A percentile compares a stretch with the other conserved stretches of the same genome.
Evolutionary conservation across 2,113 vertebrate genomes (phyloP).

Genomic region (Leucopsar rothschildi): DNA sequence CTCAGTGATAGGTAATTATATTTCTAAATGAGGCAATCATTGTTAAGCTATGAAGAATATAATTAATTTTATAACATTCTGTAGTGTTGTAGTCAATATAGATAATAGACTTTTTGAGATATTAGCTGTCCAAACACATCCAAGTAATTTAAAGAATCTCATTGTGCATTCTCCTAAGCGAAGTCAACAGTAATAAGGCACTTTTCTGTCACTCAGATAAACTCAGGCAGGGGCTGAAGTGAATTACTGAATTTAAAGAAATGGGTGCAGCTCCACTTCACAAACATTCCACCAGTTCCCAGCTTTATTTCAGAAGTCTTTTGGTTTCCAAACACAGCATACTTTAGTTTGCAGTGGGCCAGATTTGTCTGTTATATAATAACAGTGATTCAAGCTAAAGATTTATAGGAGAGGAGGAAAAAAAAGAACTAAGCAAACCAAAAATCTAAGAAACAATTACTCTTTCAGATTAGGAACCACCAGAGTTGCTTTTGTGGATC

Average conservation of each 20-base stretch:
- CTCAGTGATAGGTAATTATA: slow-evolving; percentile 59
- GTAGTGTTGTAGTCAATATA: slow-evolving; percentile 42
- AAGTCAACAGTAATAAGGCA: slow-evolving; percentile 48
- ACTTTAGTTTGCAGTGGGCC: background rate
- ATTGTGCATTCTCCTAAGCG: background rate
- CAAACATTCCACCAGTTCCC: background rate
- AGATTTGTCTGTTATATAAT: background rate
- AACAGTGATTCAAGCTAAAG: background rate
- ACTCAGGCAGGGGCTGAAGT: background rate
- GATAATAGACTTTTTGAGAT: slow-evolving; percentile 58
- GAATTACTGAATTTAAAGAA: background rate
- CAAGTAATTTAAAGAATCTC: slow-evolving; percentile 34
- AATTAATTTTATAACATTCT: slow-evolving; percentile 66
- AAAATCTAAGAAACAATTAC: background rate
- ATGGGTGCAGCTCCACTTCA: background rate
- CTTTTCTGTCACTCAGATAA: background rate
- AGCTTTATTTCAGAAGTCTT: background rate
- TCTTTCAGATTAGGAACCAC: background rate
- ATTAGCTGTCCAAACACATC: slow-evolving; percentile 54
- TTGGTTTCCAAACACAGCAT: background rate
- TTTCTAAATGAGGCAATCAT: slow-evolving; percentile 60
- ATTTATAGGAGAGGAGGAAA: background rate
- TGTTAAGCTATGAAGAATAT: slow-evolving; percentile 56
- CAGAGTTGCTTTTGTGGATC: background rate
- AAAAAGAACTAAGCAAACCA: background rate